Percentiles rank a stretch among this genome's conserved stretches.
phyloP scores from a whole-genome alignment of 2,888 invertebrate species.

The Galeopsomyia nigrocyanea region DNA sequence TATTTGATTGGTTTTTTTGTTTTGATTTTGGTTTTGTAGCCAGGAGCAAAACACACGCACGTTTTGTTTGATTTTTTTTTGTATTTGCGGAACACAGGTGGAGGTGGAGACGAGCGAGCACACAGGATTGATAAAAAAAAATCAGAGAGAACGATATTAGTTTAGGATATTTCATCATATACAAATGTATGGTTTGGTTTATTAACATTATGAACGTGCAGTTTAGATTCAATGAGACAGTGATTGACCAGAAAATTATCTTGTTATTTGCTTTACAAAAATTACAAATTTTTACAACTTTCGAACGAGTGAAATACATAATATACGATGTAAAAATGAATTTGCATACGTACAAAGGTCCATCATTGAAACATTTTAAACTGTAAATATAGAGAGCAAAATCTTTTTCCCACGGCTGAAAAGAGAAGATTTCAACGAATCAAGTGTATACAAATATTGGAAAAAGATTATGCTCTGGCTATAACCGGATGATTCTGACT shows the following conservation, averaged over 20 bases:
- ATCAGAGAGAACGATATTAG: slow-evolving; percentile 45
- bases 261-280: background rate
- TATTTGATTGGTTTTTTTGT: slow-evolving; percentile 28
- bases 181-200: background rate
- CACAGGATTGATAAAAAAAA: slow-evolving; percentile 46
- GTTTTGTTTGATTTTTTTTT: slow-evolving; percentile 22
- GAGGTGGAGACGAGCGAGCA: slow-evolving; percentile 49
- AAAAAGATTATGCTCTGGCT: no score
- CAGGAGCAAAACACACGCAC: slow-evolving; percentile 3
- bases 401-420: slow-evolving; percentile 3
- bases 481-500: no score
- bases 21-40: slow-evolving; percentile 17
- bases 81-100: slow-evolving; percentile 42
- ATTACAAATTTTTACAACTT: no score
- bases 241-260: slow-evolving; percentile 20
- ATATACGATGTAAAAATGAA: no score
- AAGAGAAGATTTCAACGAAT: no score
- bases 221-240: slow-evolving; percentile 29
- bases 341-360: slow-evolving; percentile 12
- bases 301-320: no score
- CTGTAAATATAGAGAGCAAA: slow-evolving; percentile 4
- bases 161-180: slow-evolving; percentile 7
- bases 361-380: slow-evolving; percentile 42
- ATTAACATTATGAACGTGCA: slow-evolving; percentile 35
- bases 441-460: no score